Percentiles rank a stretch among this genome's conserved stretches.
Conservation (phyloP, 2,797 vertebrate genomes). For the Lacerta viridis region DNA sequence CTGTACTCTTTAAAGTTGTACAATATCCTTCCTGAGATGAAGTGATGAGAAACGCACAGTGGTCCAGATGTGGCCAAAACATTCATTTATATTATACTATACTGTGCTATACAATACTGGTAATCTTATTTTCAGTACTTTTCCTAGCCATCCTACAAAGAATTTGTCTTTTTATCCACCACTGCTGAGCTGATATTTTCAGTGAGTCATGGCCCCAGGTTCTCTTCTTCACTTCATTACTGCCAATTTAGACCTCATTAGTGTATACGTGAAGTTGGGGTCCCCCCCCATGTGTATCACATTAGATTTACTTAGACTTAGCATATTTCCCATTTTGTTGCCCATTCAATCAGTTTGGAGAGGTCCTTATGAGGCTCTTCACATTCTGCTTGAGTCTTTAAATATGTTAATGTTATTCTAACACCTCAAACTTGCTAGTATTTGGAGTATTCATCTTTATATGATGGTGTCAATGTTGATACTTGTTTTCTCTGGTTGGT, state of each 20-base stretch:
- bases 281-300: not conserved
- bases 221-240: not conserved
- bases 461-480: too few species aligned
- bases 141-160: not conserved
- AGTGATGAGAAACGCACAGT: not conserved
- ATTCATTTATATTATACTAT: not conserved
- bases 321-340: not conserved
- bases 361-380: not conserved
- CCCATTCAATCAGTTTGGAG: too few species aligned
- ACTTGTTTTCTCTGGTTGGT: too few species aligned
- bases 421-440: too few species aligned
- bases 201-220: not conserved
- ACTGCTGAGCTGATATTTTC: not conserved
- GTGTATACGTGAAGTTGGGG: not conserved
- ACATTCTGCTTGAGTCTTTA: not conserved
- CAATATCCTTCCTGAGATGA: not conserved
- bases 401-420: too few species aligned
- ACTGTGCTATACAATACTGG: not conserved
- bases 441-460: too few species aligned
- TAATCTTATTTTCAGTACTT: not conserved
- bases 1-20: not conserved
- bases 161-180: not conserved
- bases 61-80: not conserved
- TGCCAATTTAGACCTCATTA: not conserved
- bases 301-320: not conserved